These are phyloP conservation scores for Brachypodius melanocephalos DNA, from an alignment of 2,113 vertebrate genomes.

Conservation along the genomic window DNA sequence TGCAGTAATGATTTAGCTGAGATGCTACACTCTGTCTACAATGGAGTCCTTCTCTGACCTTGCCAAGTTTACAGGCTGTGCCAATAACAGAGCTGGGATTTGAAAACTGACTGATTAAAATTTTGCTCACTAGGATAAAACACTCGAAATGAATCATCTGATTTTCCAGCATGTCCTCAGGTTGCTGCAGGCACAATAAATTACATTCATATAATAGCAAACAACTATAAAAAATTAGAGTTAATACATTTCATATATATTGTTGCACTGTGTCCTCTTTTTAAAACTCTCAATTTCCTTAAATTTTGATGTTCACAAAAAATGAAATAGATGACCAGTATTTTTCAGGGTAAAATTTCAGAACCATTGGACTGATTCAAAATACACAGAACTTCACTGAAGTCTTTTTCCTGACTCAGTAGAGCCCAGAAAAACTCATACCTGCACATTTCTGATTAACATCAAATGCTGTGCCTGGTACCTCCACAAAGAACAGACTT, in stretches of 20 bases:
- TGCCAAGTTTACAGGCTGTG: conserved; percentile 61
- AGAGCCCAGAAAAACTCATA: neutral
- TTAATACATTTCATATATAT: neutral
- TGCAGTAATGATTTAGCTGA: conserved; percentile 1
- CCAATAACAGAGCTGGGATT: conserved; percentile 56
- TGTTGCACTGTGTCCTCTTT: neutral
- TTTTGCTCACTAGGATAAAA: conserved; percentile 72
- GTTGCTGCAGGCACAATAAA: conserved; percentile 65
- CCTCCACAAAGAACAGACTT: neutral
- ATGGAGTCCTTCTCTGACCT: conserved; percentile 55
- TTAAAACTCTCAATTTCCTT: neutral
- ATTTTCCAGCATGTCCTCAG: conserved; percentile 62
- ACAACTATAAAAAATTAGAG: conserved; percentile 44
- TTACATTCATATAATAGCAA: conserved; percentile 49
- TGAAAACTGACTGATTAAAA: conserved; percentile 69
- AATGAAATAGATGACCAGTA: neutral
- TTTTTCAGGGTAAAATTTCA: neutral
- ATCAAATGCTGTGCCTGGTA: neutral
- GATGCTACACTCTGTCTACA: conserved; percentile 1
- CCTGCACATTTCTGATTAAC: neutral
- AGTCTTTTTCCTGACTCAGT: neutral
- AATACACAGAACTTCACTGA: neutral
- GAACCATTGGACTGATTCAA: neutral
- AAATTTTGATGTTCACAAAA: neutral
- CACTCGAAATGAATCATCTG: conserved; percentile 71